Conservation (phyloP, 2,113 vertebrate genomes). For the Nycticebus coucang region DNA sequence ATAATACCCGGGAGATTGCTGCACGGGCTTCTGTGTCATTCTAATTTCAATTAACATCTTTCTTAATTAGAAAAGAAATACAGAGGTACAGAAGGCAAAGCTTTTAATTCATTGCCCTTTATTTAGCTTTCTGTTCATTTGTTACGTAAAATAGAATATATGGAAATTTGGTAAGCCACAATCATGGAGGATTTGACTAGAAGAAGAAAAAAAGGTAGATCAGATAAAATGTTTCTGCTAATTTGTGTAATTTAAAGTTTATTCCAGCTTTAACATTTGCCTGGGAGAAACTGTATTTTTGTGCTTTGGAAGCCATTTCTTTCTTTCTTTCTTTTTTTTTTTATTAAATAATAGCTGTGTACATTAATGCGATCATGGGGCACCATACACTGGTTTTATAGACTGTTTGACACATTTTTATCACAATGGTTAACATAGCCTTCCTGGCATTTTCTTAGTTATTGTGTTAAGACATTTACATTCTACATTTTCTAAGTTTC, state of each 20-base stretch:
- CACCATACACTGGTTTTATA: too few relatives aligned
- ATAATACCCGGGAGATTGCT: slow-evolving; percentile 68
- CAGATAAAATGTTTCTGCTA: not conserved
- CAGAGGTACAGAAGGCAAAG: slow-evolving; percentile 28
- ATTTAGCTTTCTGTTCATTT: slow-evolving; percentile 57
- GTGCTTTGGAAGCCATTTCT: slow-evolving; percentile 39
- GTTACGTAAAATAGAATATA: slow-evolving; percentile 72
- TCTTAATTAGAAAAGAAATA: slow-evolving; percentile 75
- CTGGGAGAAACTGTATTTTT: not conserved
- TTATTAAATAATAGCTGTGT: too few relatives aligned
- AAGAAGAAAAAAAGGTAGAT: slow-evolving; percentile 5
- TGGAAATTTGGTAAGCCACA: slow-evolving; percentile 48
- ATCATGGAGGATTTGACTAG: slow-evolving; percentile 20
- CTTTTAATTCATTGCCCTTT: slow-evolving; percentile 58
- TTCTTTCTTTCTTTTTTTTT: too few relatives aligned
- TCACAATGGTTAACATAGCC: too few relatives aligned
- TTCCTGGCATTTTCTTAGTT: too few relatives aligned
- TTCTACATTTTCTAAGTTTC: too few relatives aligned
- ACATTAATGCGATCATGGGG: too few relatives aligned
- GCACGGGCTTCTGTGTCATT: slow-evolving; percentile 3
- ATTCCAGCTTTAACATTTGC: slow-evolving; percentile 13
- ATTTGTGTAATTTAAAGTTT: slow-evolving; percentile 23
- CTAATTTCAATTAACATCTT: slow-evolving; percentile 79
- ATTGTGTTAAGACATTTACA: too few relatives aligned
- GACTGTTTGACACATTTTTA: too few relatives aligned